Base-by-base conservation (phyloP, 2,797 vertebrate genomes). In the Phylloscopus collybita region DNA sequence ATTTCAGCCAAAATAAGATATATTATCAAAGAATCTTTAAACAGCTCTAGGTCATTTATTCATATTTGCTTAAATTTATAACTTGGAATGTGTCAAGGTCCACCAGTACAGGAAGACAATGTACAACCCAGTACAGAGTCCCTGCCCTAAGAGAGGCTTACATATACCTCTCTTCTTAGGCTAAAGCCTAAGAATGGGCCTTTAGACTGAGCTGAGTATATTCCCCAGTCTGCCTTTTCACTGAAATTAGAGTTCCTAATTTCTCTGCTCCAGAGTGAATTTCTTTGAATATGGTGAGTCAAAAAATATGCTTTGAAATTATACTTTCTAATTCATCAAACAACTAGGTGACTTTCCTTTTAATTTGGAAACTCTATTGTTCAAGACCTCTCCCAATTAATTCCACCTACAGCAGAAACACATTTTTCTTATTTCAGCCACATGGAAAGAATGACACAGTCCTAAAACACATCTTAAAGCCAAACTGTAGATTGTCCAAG, bases 111-210 rank as follows among this genome's bases (percentile, higher is more conserved):
- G n/a, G 57, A 67, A 79, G 51, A 89, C 6, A 81, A n/a, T 6
- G 26, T 51, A 27, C 32, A 84, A 21, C 27, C 7, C 34, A 42
- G 40, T 21, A 19, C 26, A 70, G 16, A 50, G n/a, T 29, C 6
- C 9, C 4, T 3, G 16, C 78, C 8, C 30, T n/a, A 5, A 36
- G 1, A 45, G 45, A 32, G 51, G 20, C 1, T 2, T 32, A 32
- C 2, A 11, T 66, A 29, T 70, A 20, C 9, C n/a, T 62, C n/a
- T 29, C 8, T 26, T 27, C n/a, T n/a, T n/a, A n/a, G 56, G 5
- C 17, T 73, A 62, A 80, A 80, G 11, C 34, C 59, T 60, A 69
- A 50, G 27, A 29, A 45, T 1, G 49, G 20, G 11, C 23, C 15
- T 85, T 74, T 45, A 67, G 36, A 45, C 21, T 54, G 49, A 78